Evolutionary conservation across 2,113 vertebrate species (phyloP), one percentile per base, ranked within the genome.

Genomic region (Taxidea taxus): DNA sequence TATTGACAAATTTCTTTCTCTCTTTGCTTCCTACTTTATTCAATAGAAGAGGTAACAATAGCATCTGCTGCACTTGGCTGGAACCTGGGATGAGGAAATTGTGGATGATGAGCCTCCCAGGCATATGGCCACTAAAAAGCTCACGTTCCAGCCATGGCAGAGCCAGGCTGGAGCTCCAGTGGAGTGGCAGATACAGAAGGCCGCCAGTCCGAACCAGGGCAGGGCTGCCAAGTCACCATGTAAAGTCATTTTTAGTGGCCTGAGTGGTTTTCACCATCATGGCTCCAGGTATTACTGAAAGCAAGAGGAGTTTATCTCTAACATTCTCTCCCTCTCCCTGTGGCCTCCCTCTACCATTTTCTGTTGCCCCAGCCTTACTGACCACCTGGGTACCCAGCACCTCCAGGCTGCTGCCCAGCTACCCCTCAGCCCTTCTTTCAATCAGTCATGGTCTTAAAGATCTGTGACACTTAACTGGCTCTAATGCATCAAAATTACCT

Each of bases 41-140:
- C 94, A 87, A 85, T 89, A 81, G 54, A 85, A 42, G 97, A 93
- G 84, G n/a, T 80, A 97, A 82, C 44, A 96, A 82, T 15, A 96
- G 64, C 75, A 87, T 97, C 70, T 56, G 34, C 94, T n/a, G 70
- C 23, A 84, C 21, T 97, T 98, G 87, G 56, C 66, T 97, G 95
- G 96, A 87, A 72, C 47, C 85, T 95, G 37, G 51, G 74, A 97
- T 66, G 91, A 97, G 95, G 94, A 96, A 94, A 97, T 87, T 97
- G 82, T 90, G 66, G 89, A 44, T 64, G 92, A 97, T 94, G 91
- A 60, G 81, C 81, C 74, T 93, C 81, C 49, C 15, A 98, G 44
- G 82, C 80, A 95, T 31, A 95, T 25, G 42, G 42, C 90, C 91
- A 91, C 70, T 56, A n/a, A 75, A 42, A 78, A 44, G 47, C 89